These are phyloP conservation scores for Synergus laeviventris DNA, from an alignment of 2,888 invertebrate genomes.

Conservation along the genomic window DNA sequence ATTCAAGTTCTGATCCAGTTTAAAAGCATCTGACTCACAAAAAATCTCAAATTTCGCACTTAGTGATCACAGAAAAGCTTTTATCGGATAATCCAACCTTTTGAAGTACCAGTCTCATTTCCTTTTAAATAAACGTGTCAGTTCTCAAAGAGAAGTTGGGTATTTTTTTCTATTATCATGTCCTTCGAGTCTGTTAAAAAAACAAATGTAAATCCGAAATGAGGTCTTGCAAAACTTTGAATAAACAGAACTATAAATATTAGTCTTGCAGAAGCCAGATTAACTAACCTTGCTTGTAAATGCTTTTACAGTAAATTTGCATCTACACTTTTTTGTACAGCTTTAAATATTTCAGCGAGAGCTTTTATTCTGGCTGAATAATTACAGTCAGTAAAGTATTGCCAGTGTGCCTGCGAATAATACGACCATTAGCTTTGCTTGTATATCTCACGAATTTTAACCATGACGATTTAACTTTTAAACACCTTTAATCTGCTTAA, in stretches of 20 bases:
- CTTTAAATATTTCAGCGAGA: not conserved
- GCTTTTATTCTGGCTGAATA: slow-evolving; percentile 1
- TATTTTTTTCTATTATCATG: not conserved
- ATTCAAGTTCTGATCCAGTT: slow-evolving; percentile 27
- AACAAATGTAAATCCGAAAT: not conserved
- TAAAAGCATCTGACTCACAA: slow-evolving; percentile 12
- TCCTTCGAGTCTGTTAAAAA: not conserved
- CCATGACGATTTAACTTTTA: slow-evolving; percentile 14
- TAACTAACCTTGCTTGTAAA: too few relatives aligned
- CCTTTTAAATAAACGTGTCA: slow-evolving; percentile 5
- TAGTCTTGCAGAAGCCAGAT: too few relatives aligned
- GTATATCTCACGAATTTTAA: slow-evolving; percentile 14
- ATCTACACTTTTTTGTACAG: not conserved
- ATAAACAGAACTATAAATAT: too few relatives aligned
- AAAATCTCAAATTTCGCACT: slow-evolving; percentile 21
- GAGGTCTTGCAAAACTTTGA: not conserved
- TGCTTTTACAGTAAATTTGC: too few relatives aligned
- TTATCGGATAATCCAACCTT: slow-evolving; percentile 35
- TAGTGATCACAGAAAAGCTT: slow-evolving; percentile 22
- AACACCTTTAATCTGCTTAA: slow-evolving; percentile 18
- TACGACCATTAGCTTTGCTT: slow-evolving; percentile 15
- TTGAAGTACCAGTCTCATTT: slow-evolving; percentile 23
- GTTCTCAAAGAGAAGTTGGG: not conserved
- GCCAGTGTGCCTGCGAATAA: not conserved
- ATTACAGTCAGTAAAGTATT: not conserved